phyloP scores from a whole-genome alignment of 2,888 invertebrate species.

The Dicroscelio sp. region DNA sequence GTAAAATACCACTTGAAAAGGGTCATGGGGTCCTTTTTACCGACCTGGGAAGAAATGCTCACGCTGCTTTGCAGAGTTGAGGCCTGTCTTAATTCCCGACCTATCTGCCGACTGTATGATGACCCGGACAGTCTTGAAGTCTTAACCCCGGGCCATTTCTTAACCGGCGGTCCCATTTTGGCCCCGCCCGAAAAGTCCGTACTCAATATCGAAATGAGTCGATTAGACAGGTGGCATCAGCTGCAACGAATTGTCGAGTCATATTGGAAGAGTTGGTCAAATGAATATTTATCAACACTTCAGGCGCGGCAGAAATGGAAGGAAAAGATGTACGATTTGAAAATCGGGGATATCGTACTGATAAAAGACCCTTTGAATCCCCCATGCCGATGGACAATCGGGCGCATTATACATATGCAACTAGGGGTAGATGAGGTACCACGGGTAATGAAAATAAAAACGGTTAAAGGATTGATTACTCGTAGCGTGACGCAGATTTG shows the following conservation, averaged over 20 bases:
- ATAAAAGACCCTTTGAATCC: background rate
- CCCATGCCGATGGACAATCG: background rate
- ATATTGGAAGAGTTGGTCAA: conserved; percentile 6
- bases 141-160: conserved; percentile 10
- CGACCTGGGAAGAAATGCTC: conserved; percentile 10
- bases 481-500: background rate
- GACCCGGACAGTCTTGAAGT: background rate
- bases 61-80: background rate
- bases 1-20: background rate
- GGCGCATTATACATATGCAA: background rate
- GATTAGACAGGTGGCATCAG: background rate
- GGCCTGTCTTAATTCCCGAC: conserved; percentile 4
- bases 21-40: background rate
- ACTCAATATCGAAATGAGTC: background rate
- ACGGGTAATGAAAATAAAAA: background rate
- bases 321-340: background rate
- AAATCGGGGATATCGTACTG: conserved; percentile 8
- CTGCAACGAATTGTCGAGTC: background rate
- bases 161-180: background rate
- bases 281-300: conserved; percentile 16
- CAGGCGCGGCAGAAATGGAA: conserved; percentile 18
- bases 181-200: background rate
- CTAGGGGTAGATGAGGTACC: background rate
- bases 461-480: background rate
- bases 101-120: background rate